Conservation (phyloP, 2,113 vertebrate genomes). For the Zapornia atra region DNA sequence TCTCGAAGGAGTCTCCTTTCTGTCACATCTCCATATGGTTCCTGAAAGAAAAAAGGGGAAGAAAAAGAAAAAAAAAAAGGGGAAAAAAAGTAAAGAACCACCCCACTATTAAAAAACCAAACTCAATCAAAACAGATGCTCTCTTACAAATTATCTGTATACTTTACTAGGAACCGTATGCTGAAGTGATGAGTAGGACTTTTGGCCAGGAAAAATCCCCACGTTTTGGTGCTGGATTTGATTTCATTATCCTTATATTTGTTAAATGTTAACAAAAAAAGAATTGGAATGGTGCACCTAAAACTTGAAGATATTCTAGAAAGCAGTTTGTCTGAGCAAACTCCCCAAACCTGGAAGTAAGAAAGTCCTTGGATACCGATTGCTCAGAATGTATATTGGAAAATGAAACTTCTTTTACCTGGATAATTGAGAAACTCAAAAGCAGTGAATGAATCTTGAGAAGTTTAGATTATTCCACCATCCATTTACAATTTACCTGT, state of each 20-base stretch:
- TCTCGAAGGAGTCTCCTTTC: conserved; percentile 83
- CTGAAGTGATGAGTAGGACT: conserved; percentile 2
- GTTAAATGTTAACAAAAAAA: conserved; percentile 24
- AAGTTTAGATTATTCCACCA: neutral
- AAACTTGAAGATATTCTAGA: neutral
- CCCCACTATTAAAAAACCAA: neutral
- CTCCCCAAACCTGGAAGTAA: neutral
- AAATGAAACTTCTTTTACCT: conserved; percentile 1
- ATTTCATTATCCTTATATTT: conserved; percentile 35
- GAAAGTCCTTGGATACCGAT: neutral
- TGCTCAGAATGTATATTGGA: neutral
- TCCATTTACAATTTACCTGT: neutral
- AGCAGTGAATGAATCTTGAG: neutral
- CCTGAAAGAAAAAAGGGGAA: conserved; percentile 73
- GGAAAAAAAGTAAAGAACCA: too few relatives aligned
- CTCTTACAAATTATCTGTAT: conserved; percentile 34
- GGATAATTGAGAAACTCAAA: neutral
- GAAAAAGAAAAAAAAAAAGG: too few relatives aligned
- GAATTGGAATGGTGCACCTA: neutral
- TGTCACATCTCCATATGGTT: conserved; percentile 92
- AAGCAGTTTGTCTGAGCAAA: neutral
- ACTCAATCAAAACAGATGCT: neutral
- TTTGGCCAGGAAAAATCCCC: conserved; percentile 14
- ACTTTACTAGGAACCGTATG: conserved; percentile 49
- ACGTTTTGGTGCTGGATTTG: conserved; percentile 31